Evolutionary conservation across 1,140 invertebrate species (phyloP), one percentile per base, ranked within the genome.

Genomic region (Lerema accius): DNA sequence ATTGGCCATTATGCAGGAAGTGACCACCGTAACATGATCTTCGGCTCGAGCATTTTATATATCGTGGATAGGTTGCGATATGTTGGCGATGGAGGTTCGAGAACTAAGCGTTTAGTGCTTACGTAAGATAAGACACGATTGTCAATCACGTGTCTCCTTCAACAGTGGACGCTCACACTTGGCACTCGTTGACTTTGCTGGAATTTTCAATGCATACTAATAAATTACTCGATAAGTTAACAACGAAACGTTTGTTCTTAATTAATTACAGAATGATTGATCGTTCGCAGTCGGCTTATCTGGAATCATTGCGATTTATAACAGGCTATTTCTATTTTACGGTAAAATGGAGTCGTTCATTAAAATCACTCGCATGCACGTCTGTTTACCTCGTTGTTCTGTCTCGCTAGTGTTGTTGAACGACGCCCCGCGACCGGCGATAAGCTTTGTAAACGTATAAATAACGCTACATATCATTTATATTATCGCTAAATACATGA

Each of bases 91-190:
- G 50, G 17, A n/a, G 43, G 16, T 39, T 10, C 16, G 26, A 51
- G 46, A 45, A 42, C 45, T 49, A 37, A 45, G 63, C 46, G 26
- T 65, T 58, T 46, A 46, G 26, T 28, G 11, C 39, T 60, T 61
- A 48, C 48, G 53, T 46, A 62, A 58, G 55, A 69, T 66, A 62
- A 69, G 58, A 42, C 53, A 56, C 45, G 67, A 69, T 60, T 71
- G 64, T 71, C 68, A 71, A 71, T 71, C 64, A 56, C 46, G 39
- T 61, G 50, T 61, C 35, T 55, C 39, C 23, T 7, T 7, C 28
- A 16, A 58, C 49, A 60, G 37, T 55, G 49, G 14, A 62, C 43
- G 49, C 42, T 48, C 35, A 56, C 68, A 67, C 58, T 65, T 35
- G 15, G 23, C 23, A 55, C 55, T 65, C 51, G 51, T 69, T 62